phyloP scores from a whole-genome alignment of 2,113 vertebrate species.

The Tetrao urogallus region DNA sequence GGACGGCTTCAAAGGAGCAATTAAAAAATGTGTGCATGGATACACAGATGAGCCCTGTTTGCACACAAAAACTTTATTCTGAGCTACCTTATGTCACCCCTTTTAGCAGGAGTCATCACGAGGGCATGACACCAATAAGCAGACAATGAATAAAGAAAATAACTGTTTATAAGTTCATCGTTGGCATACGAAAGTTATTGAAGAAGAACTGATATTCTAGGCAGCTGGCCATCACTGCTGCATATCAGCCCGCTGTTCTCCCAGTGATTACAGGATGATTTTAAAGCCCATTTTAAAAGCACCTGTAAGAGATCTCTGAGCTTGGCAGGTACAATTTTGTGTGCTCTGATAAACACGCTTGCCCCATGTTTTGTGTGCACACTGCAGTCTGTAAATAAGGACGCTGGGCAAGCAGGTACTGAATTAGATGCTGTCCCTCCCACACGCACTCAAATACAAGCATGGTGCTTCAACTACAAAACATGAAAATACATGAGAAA shows the following conservation, averaged over 20 bases:
- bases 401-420: not conserved
- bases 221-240: constrained; percentile 42
- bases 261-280: not conserved
- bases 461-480: constrained; percentile 15
- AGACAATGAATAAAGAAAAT: constrained; percentile 77
- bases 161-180: constrained; percentile 74
- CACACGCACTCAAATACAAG: not conserved
- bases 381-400: not conserved
- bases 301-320: not conserved
- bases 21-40: constrained; percentile 73
- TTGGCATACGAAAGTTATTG: constrained; percentile 69
- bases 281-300: constrained; percentile 16
- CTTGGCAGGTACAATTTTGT: not conserved
- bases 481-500: constrained; percentile 26
- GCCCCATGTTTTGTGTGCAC: not conserved
- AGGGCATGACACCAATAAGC: constrained; percentile 74
- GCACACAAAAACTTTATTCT: constrained; percentile 77
- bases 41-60: constrained; percentile 73
- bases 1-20: constrained; percentile 71
- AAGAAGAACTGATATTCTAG: constrained; percentile 70
- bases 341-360: not conserved
- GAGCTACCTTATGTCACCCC: constrained; percentile 78
- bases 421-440: not conserved
- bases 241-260: constrained; percentile 25
- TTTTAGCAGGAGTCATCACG: constrained; percentile 72